These are phyloP conservation scores for Pimpla rufipes DNA, from an alignment of 2,888 invertebrate species.

Conservation along the genomic window DNA sequence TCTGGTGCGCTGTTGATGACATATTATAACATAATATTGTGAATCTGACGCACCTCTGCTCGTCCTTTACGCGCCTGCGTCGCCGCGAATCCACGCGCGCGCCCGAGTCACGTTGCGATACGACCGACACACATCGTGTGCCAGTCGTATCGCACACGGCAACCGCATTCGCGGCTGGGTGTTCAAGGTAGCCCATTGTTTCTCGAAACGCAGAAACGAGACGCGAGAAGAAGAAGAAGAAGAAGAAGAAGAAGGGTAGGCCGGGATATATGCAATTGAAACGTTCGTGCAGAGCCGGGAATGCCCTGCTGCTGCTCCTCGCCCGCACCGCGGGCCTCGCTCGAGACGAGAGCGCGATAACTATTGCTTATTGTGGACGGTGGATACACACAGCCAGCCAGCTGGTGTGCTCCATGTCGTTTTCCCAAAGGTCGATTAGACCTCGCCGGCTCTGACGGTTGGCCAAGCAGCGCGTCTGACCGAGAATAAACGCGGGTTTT, in stretches of 20 bases:
- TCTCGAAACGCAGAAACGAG: constrained; percentile 57
- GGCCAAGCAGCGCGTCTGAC: constrained; percentile 9
- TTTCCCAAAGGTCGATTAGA: constrained; percentile 75
- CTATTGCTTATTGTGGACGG: constrained; percentile 58
- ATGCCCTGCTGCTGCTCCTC: constrained; percentile 41
- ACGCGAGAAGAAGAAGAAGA: no score
- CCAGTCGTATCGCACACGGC: no score
- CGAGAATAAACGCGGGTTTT: not conserved
- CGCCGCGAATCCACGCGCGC: no score
- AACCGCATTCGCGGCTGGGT: constrained; percentile 4
- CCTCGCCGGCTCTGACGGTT: not conserved
- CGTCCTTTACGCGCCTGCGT: no score
- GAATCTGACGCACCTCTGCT: no score
- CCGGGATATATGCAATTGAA: constrained; percentile 61
- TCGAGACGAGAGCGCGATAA: constrained; percentile 40
- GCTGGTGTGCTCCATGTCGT: constrained; percentile 31
- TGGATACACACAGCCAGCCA: not conserved
- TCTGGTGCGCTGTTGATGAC: no score
- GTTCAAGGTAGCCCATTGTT: constrained; percentile 81
- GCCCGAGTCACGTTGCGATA: not conserved
- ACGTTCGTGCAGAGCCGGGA: constrained; percentile 67
- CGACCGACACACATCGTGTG: no score
- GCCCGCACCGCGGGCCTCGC: not conserved
- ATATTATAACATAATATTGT: no score
- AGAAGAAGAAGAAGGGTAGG: constrained; percentile 30